Base-by-base conservation (phyloP, 2,113 vertebrate genomes). In the Manacus vitellinus region DNA sequence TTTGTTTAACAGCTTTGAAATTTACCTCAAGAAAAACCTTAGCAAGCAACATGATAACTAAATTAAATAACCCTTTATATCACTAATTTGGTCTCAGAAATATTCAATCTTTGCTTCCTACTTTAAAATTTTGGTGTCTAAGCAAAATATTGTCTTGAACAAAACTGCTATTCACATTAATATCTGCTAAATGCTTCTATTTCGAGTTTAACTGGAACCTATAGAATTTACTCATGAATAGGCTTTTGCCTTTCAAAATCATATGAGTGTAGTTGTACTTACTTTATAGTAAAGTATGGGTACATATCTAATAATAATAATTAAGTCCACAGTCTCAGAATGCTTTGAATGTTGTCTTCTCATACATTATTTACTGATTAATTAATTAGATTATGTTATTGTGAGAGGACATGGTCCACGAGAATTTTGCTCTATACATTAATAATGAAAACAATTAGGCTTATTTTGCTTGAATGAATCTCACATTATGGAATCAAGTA, bases 381-480 rank as follows among this genome's bases (percentile, higher is more conserved):
- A 84, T 83, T 80, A 0, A 75, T 83, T 72, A 13, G 2, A 61
- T 89, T 74, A 35, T 61, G 10, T 59, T 94, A 85, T 28, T 73
- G 14, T 73, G 52, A 81, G 47, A 58, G 6, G 18, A 61, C 31
- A 66, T 58, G 18, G 65, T 85, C 46, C 51, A 62, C 52, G n/a
- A 52, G 46, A 71, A 76, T 89, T 58, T 30, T 84, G 20, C 4
- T 54, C 24, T 78, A 75, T 81, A 62, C 28, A 79, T 91, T 85
- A 85, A 71, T 91, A 88, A 94, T 74, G 39, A 71, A 92, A 96
- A 76, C 14, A 80, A 63, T 81, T 91, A 75, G 66, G 33, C 21
- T 79, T 78, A 79, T 75, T 92, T 94, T 96, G n/a, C 55, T 92
- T 78, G 78, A 88, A 79, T 70, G 41, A 89, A 65, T 37, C 7